Percentiles rank a stretch among this genome's conserved stretches.
Conservation (phyloP, 2,888 invertebrate species). For the Auanema sp. region DNA sequence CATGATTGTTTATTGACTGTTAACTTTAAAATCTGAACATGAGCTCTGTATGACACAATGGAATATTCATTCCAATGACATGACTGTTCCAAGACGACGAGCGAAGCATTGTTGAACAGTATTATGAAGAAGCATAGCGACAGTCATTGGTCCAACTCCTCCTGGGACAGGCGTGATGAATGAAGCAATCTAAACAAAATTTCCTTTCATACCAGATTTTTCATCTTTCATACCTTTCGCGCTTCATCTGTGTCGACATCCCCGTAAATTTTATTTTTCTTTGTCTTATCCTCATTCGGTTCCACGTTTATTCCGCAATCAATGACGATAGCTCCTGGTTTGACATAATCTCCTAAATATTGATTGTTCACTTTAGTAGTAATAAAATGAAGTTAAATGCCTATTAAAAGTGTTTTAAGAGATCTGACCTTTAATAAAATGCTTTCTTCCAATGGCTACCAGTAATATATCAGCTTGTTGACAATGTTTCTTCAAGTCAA, state of each 20-base stretch:
- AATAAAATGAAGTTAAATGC: neutral
- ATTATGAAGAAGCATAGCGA: constrained; percentile 80
- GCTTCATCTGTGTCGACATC: constrained; percentile 85
- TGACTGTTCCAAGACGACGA: constrained; percentile 30
- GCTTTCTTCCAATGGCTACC: constrained; percentile 87
- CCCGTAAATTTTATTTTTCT: constrained; percentile 73
- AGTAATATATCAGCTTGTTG: constrained; percentile 86
- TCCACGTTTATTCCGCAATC: constrained; percentile 91
- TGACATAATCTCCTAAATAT: constrained; percentile 79
- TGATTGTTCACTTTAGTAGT: neutral
- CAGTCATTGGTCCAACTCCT: constrained; percentile 99
- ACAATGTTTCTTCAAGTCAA: constrained; percentile 55
- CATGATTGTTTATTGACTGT: no score
- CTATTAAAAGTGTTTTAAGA: neutral
- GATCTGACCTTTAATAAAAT: constrained; percentile 77
- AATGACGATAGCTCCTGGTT: constrained; percentile 94
- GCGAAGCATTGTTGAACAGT: constrained; percentile 81
- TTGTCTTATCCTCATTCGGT: constrained; percentile 37
- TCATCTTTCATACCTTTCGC: constrained; percentile 68
- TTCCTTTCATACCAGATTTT: neutral
- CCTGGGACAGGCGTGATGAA: constrained; percentile 67
- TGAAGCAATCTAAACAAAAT: constrained; percentile 67
- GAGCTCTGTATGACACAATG: no score
- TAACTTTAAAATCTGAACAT: no score
- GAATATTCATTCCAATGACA: no score